These are phyloP conservation scores for Calyptommatus sinebrachiatus DNA, from an alignment of 2,113 vertebrate species.

Conservation along the genomic window DNA sequence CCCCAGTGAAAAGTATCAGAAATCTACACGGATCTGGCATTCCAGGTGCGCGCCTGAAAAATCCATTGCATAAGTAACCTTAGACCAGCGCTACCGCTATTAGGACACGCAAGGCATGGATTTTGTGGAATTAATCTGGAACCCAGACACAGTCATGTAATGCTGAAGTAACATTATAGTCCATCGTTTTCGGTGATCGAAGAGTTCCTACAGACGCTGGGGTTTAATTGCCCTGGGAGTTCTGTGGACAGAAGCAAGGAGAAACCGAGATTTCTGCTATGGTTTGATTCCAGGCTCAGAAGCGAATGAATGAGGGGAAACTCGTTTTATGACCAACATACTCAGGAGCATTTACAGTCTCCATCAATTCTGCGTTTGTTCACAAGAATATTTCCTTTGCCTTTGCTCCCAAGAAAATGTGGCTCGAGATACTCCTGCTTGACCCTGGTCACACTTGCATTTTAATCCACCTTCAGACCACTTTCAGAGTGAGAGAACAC, in stretches of 20 bases:
- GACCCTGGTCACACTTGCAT: no score
- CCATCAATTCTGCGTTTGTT: no score
- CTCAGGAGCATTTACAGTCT: not conserved
- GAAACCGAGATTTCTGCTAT: not conserved
- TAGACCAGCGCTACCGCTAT: not conserved
- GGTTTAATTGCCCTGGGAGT: not conserved
- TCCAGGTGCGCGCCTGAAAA: not conserved
- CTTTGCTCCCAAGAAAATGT: not conserved
- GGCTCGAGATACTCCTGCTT: not conserved
- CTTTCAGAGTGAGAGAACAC: no score
- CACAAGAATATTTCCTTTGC: not conserved
- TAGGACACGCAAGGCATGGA: not conserved
- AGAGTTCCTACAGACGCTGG: not conserved
- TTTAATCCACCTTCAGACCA: no score
- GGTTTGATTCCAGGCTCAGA: not conserved
- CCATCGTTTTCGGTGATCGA: not conserved
- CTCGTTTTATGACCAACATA: no score
- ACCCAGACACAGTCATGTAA: not conserved
- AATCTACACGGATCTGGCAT: not conserved
- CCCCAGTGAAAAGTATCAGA: not conserved
- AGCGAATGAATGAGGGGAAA: not conserved
- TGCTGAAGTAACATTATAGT: not conserved
- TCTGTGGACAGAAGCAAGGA: not conserved
- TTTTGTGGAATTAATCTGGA: slow-evolving; percentile 4
- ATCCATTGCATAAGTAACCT: not conserved